A percentile compares a stretch with the other conserved stretches of the same genome.
These are phyloP conservation scores for Cephonodes hylas DNA, from an alignment of 2,888 invertebrate genomes.

Conservation along the genomic window DNA sequence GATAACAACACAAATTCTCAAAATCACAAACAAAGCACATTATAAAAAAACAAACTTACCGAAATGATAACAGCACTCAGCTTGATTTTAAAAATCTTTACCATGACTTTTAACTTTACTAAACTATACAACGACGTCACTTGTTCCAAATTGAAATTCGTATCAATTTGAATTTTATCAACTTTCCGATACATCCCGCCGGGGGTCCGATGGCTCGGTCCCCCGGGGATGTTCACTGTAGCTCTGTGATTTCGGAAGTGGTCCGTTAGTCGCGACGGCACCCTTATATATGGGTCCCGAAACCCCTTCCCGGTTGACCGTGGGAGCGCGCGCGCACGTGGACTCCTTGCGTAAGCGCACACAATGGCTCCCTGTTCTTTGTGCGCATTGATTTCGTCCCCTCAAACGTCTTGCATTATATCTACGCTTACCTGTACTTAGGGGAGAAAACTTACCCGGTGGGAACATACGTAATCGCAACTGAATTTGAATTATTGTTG, in stretches of 20 bases:
- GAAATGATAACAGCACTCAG: not conserved
- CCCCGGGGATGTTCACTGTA: conserved; percentile 62
- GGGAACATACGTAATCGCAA: conserved; percentile 70
- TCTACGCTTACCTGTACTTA: conserved; percentile 71
- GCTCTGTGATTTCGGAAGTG: conserved; percentile 62
- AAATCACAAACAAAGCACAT: not conserved
- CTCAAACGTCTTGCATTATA: conserved; percentile 71
- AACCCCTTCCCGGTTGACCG: conserved; percentile 60
- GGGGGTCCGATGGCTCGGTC: conserved; percentile 52
- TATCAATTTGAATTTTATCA: not conserved
- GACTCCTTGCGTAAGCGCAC: conserved; percentile 70
- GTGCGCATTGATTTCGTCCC: conserved; percentile 69
- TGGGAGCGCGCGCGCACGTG: conserved; percentile 75
- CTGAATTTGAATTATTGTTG: conserved; percentile 67
- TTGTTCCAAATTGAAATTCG: conserved; percentile 36
- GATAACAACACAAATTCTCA: not conserved
- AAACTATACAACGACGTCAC: conserved; percentile 50
- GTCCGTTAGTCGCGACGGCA: conserved; percentile 36
- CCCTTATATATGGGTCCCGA: conserved; percentile 64
- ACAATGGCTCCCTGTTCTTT: conserved; percentile 73
- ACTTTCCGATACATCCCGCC: conserved; percentile 32
- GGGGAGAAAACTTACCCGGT: conserved; percentile 75
- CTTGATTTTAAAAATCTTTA: not conserved
- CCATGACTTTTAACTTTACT: conserved; percentile 37
- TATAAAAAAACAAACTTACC: too few species aligned